Evolutionary conservation across 2,888 invertebrate genomes (phyloP).

Genomic region (Xestoiulus laeticollis): DNA sequence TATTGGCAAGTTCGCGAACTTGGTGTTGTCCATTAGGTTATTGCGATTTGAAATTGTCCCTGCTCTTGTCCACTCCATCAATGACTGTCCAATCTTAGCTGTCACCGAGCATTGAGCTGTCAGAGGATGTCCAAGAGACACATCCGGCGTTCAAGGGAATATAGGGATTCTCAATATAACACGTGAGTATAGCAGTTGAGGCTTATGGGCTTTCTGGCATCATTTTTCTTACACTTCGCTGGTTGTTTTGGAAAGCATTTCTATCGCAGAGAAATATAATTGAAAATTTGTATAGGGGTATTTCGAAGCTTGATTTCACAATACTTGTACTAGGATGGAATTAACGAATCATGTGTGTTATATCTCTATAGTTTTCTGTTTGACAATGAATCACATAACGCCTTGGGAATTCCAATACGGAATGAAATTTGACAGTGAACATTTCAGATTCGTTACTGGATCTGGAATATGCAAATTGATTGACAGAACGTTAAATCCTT

Average conservation of each 20-base stretch:
- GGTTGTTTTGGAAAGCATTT: background rate
- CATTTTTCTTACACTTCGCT: background rate
- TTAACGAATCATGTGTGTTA: too few species aligned
- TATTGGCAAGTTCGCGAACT: background rate
- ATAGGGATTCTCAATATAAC: background rate
- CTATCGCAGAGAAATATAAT: background rate
- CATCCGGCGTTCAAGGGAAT: background rate
- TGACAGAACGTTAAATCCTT: too few species aligned
- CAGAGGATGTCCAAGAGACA: background rate
- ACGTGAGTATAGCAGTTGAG: background rate
- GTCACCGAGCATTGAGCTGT: background rate
- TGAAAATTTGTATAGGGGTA: background rate
- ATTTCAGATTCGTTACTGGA: too few species aligned
- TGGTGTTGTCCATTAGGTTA: background rate
- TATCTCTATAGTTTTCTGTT: too few species aligned
- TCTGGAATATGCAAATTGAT: too few species aligned
- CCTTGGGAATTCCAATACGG: too few species aligned
- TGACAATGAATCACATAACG: too few species aligned
- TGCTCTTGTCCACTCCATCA: background rate
- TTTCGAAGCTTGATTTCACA: background rate
- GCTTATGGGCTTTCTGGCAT: background rate
- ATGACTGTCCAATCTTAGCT: background rate
- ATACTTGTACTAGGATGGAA: too few species aligned
- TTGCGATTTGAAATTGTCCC: background rate
- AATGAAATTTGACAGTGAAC: too few species aligned